Evolutionary conservation across 2,888 invertebrate genomes (phyloP), one percentile per base, ranked within the genome.

Genomic region (Drosophila multiciliata): DNA sequence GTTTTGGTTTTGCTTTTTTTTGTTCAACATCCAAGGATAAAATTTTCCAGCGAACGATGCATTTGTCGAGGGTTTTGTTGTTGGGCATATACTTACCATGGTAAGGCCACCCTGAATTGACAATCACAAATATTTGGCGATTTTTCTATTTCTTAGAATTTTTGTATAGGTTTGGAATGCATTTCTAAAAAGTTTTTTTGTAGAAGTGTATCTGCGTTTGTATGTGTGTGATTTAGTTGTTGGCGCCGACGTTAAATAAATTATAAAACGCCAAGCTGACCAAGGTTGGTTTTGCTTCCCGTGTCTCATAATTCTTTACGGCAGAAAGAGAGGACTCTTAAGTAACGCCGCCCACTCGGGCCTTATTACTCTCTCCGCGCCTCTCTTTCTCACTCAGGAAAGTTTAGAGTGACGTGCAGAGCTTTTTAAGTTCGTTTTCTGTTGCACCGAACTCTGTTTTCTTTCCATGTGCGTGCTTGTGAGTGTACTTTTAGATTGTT

Each of bases 361-460:
- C n/a, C 23, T 20, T 17, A 8, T 45, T 33, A 55, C 49, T 50
- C 52, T 35, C 11, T 29, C 9, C 1, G 38, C 54, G n/a, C 1
- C 38, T 36, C n/a, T 12, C 58, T 12, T 12, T 20, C n/a, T 45
- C 20, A n/a, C 20, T 40, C 20, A 23, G n/a, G 32, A 45, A 61
- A 55, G 45, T 53, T 66, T 70, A 65, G 74, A 73, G 64, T 69
- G 73, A 64, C 64, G 69, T 59, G 64, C 54, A 57, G 20, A 61
- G 62, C 66, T 67, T 74, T 61, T 53, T 73, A 65, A 49, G 66
- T 66, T 75, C 66, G 65, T 66, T 72, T 68, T 57, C 55, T 57
- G 58, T 49, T 75, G 54, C 61, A 50, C 23, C 23, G n/a, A 45
- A 40, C 57, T 50, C n/a, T 68, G 60, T 73, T 62, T 23, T 23